phyloP scores from a whole-genome alignment of 2,888 invertebrate species.

The Plebejus anna region DNA sequence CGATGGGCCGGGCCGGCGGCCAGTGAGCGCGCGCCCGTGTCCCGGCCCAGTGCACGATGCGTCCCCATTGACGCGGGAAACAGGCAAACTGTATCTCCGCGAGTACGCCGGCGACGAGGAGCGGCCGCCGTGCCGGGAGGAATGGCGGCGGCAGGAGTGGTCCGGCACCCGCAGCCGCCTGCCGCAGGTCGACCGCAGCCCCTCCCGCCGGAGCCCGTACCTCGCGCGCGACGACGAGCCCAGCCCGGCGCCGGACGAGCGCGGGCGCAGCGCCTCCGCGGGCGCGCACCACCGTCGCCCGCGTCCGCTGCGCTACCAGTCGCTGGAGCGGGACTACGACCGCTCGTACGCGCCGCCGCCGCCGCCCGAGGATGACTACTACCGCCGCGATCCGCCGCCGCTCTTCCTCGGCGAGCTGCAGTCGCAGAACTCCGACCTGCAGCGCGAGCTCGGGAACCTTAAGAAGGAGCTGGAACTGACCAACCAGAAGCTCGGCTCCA shows the following conservation, averaged over 20 bases:
- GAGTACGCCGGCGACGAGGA: constrained; percentile 79
- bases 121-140: constrained; percentile 75
- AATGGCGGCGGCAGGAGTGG: constrained; percentile 77
- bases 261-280: constrained; percentile 86
- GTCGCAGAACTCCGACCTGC: constrained; percentile 96
- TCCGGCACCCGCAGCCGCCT: constrained; percentile 81
- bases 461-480: constrained; percentile 97
- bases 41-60: constrained; percentile 67
- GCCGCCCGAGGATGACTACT: constrained; percentile 84
- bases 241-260: constrained; percentile 89
- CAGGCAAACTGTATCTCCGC: constrained; percentile 78
- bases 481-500: constrained; percentile 98
- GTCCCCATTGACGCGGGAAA: constrained; percentile 72
- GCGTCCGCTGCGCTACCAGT: constrained; percentile 86
- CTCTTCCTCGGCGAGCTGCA: constrained; percentile 92
- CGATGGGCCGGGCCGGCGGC: constrained; percentile 59
- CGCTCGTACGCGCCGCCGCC: constrained; percentile 93
- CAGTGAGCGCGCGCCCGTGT: constrained; percentile 78
- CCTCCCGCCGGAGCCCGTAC: constrained; percentile 90
- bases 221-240: constrained; percentile 90
- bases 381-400: constrained; percentile 80
- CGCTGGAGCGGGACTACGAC: constrained; percentile 89
- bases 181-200: constrained; percentile 94
- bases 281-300: constrained; percentile 88
- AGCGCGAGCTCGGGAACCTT: constrained; percentile 92